phyloP scores from a whole-genome alignment of 2,797 vertebrate species.

The Neosilurus mollespiculum region DNA sequence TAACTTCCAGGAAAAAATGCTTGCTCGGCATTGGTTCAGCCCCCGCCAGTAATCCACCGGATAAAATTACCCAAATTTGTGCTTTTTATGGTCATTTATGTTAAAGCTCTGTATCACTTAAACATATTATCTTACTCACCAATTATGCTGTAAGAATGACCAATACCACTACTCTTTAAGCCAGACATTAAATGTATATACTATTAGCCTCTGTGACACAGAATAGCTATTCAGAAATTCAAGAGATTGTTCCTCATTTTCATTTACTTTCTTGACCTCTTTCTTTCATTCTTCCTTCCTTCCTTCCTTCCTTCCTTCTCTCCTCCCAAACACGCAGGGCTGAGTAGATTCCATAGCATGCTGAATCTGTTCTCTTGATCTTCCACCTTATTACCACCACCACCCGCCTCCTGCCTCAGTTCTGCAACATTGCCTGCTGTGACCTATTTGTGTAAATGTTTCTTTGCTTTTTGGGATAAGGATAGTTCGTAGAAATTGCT shows the following conservation, averaged over 20 bases:
- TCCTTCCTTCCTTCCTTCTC: background rate
- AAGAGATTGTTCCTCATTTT: too few species aligned
- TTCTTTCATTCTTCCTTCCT: background rate
- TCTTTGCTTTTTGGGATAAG: slow-evolving; percentile 1
- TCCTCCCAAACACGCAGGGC: background rate
- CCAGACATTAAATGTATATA: background rate
- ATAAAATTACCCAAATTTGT: too few species aligned
- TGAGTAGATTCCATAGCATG: slow-evolving; percentile 1
- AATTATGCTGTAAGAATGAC: too few species aligned
- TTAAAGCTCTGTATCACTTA: too few species aligned
- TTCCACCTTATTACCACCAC: background rate
- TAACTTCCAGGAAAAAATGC: too few species aligned
- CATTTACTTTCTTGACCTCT: background rate
- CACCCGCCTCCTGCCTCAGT: background rate
- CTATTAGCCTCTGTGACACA: slow-evolving; percentile 30
- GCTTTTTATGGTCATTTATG: too few species aligned
- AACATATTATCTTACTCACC: too few species aligned
- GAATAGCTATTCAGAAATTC: slow-evolving; percentile 26
- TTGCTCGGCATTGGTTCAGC: too few species aligned
- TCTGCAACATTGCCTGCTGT: background rate
- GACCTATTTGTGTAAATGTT: slow-evolving; percentile 22
- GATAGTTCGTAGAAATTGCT: slow-evolving; percentile 16
- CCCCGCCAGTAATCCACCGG: too few species aligned
- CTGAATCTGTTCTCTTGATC: background rate
- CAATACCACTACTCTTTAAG: too few species aligned